These are phyloP conservation scores for Pao palembangensis DNA, from an alignment of 2,113 vertebrate species.

Conservation along the genomic window DNA sequence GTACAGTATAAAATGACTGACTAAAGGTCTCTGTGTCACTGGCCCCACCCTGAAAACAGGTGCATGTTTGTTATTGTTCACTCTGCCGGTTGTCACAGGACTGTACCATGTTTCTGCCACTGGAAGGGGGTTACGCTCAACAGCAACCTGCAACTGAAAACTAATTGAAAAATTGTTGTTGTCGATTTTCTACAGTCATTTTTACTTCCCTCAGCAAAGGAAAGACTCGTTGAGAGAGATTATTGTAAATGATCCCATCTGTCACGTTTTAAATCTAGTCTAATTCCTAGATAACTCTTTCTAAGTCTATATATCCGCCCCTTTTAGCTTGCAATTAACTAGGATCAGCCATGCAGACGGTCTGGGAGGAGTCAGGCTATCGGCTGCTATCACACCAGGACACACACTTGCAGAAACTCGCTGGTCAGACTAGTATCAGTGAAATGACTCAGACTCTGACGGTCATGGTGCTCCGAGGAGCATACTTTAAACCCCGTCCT, in stretches of 20 bases:
- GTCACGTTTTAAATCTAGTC: slow-evolving; percentile 12
- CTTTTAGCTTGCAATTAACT: slow-evolving; percentile 21
- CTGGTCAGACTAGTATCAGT: slow-evolving; percentile 7
- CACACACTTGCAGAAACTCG: slow-evolving; percentile 25
- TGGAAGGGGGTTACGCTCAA: slow-evolving; percentile 19
- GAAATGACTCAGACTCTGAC: slow-evolving; percentile 1
- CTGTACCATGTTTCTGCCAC: slow-evolving; percentile 67
- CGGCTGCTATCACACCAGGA: slow-evolving; percentile 20
- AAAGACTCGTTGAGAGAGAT: not conserved
- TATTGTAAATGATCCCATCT: slow-evolving; percentile 14
- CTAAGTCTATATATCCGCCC: not conserved
- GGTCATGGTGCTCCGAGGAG: slow-evolving; percentile 13
- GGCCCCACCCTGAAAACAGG: slow-evolving; percentile 66
- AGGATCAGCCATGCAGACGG: slow-evolving; percentile 23
- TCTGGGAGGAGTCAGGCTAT: slow-evolving; percentile 50
- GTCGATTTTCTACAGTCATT: no score
- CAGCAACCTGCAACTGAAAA: not conserved
- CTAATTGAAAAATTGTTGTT: no score
- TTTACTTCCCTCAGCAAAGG: no score
- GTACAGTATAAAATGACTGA: not conserved
- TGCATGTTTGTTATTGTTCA: slow-evolving; percentile 53
- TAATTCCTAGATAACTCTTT: not conserved
- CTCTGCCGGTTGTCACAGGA: slow-evolving; percentile 58
- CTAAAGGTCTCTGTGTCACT: slow-evolving; percentile 22
- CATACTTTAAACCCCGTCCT: not conserved